A percentile compares a stretch with the other conserved stretches of the same genome.
Evolutionary conservation across 1,140 invertebrate species (phyloP).

Genomic region (Goniozus legneri): DNA sequence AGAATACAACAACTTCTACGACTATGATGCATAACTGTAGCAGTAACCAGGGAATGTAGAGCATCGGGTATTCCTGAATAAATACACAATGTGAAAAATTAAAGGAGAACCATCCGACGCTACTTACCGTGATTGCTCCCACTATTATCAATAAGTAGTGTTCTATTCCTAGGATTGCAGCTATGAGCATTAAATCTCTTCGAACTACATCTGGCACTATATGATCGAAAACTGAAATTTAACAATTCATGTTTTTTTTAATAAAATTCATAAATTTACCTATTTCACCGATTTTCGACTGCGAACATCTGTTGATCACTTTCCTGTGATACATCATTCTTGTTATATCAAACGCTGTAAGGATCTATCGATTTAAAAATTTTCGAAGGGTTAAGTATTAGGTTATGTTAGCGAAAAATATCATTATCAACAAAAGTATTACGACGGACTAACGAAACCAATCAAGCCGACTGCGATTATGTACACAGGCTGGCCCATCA

Average conservation of each 20-base stretch:
- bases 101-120: neutral
- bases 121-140: slow-evolving; percentile 42
- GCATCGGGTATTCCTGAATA: slow-evolving; percentile 45
- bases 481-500: slow-evolving; percentile 43
- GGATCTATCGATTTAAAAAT: slow-evolving; percentile 1
- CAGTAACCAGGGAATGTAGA: slow-evolving; percentile 47
- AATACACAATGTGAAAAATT: neutral
- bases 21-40: slow-evolving; percentile 49
- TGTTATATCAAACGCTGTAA: slow-evolving; percentile 41
- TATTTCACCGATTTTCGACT: slow-evolving; percentile 7
- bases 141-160: slow-evolving; percentile 48
- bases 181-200: slow-evolving; percentile 48
- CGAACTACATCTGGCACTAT: slow-evolving; percentile 38
- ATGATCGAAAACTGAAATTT: no score
- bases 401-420: neutral
- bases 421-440: slow-evolving; percentile 33
- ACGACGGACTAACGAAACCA: slow-evolving; percentile 51
- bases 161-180: slow-evolving; percentile 47
- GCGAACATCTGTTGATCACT: slow-evolving; percentile 17
- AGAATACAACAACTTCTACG: slow-evolving; percentile 46
- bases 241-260: no score
- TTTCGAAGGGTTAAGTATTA: slow-evolving; percentile 1
- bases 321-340: slow-evolving; percentile 37
- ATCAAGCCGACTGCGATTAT: slow-evolving; percentile 45
- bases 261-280: slow-evolving; percentile 16